Percentiles rank a stretch among this genome's conserved stretches.
Evolutionary conservation across 2,888 invertebrate species (phyloP).

Genomic region (Epinotia bilunana): DNA sequence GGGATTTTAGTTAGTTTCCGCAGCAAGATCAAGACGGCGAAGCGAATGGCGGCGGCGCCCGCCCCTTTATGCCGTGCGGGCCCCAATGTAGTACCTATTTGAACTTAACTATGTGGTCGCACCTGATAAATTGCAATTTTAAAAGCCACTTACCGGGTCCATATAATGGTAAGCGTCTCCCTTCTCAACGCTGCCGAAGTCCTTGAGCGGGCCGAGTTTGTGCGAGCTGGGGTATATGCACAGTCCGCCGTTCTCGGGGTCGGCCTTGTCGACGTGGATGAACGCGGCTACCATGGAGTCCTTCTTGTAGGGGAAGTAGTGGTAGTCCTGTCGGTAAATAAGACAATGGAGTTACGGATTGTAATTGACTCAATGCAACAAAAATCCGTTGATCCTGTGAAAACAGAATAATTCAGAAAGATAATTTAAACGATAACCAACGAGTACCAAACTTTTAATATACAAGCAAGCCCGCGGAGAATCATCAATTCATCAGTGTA

Average conservation of each 20-base stretch:
- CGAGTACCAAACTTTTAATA: too few relatives aligned
- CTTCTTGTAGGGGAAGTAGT: slow-evolving; percentile 78
- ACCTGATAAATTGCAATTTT: not conserved
- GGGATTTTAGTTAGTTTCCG: too few relatives aligned
- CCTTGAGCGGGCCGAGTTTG: slow-evolving; percentile 73
- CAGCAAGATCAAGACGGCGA: too few relatives aligned
- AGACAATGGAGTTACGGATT: not conserved
- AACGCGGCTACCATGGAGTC: slow-evolving; percentile 79
- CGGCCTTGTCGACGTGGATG: slow-evolving; percentile 75
- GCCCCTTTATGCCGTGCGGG: not conserved
- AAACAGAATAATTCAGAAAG: too few relatives aligned
- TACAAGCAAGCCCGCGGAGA: too few relatives aligned
- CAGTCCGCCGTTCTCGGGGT: slow-evolving; percentile 77
- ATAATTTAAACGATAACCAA: too few relatives aligned
- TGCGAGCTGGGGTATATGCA: slow-evolving; percentile 80
- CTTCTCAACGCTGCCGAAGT: slow-evolving; percentile 61
- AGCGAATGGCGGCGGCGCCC: too few relatives aligned
- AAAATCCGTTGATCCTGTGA: too few relatives aligned
- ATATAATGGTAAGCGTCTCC: slow-evolving; percentile 59
- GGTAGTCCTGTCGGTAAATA: slow-evolving; percentile 70
- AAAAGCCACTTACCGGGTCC: slow-evolving; percentile 53
- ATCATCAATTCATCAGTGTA: too few relatives aligned
- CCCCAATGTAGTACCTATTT: too few relatives aligned
- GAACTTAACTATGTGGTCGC: not conserved
- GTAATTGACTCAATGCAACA: too few relatives aligned